Evolutionary conservation across 1,140 invertebrate species (phyloP), one percentile per base, ranked within the genome.

Genomic region (Tetragonula clypearis): DNA sequence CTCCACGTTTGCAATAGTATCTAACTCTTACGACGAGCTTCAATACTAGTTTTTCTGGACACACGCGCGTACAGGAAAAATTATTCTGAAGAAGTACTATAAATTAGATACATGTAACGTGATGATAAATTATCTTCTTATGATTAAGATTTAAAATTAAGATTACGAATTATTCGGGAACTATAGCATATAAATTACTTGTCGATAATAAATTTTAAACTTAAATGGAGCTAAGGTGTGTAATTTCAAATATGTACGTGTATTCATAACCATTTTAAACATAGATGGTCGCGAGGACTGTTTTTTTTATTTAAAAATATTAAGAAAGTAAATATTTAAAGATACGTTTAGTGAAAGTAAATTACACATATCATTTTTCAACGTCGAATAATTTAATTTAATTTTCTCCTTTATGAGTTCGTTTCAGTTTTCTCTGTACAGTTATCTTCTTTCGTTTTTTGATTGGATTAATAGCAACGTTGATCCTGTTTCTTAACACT

Each of bases 391-490:
- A 19, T 71, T 35, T 56, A 15, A 56, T 56, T 49, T 30, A 35
- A 1, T 26, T 66, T 78, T 35, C 17, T 72, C 49, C 69, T 68
- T n/a, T 55, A 23, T 21, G 9, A 12, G 17, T n/a, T 55, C 11
- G 17, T 41, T 53, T 14, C 0, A 35, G 1, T 23, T 73, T 23
- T 23, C 21, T 8, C 17, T 62, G 21, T 53, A 17, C n/a, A 53
- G n/a, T 62, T 81, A 62, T 30, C 21, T 65, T 55, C 15, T 15
- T 41, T 68, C 15, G 35, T 19, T n/a, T 77, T 30, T 82, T 76
- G 41, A 82, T 68, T 55, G 23, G 12, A 82, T 82, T 76, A 55
- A 65, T 82, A 26, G 49, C n/a, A 15, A 68, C 14, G 80, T 56
- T 21, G 53, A 75, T 66, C 23, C 53, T 55, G 19, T 66, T 76